A percentile compares a stretch with the other conserved stretches of the same genome.
Evolutionary conservation across 2,888 invertebrate genomes (phyloP).

Genomic region (Rhorus exstirpatorius): DNA sequence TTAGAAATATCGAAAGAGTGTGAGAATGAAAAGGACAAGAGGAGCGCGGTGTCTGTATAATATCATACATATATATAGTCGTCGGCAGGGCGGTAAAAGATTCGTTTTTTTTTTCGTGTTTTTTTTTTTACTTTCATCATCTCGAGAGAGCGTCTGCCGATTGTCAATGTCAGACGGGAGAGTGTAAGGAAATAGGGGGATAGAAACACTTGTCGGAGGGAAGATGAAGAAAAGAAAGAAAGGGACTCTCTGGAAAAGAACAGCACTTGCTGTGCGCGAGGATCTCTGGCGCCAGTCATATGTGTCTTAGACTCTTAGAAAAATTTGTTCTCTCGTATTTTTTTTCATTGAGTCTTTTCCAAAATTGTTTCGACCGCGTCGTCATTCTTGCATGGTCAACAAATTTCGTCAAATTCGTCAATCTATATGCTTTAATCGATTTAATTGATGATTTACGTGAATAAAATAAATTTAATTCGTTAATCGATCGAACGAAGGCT

Average conservation of each 20-base stretch:
- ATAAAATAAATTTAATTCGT: no score
- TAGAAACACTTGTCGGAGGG: constrained; percentile 33
- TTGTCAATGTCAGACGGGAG: constrained; percentile 42
- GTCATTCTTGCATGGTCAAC: no score
- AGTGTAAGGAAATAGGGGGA: neutral
- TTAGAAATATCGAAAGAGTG: constrained; percentile 43
- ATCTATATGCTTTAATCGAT: no score
- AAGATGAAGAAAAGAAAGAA: constrained; percentile 2
- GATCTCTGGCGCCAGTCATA: constrained; percentile 11
- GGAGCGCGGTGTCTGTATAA: no score
- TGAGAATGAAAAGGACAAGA: neutral
- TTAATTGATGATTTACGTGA: no score
- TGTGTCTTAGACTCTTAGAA: constrained; percentile 3
- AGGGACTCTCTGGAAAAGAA: neutral
- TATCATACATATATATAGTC: no score
- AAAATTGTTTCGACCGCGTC: no score
- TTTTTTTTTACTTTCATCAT: constrained; percentile 26
- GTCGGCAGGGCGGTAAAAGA: neutral
- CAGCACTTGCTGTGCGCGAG: constrained; percentile 33
- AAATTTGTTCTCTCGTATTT: constrained; percentile 3
- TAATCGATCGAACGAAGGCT: no score
- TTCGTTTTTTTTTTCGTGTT: constrained; percentile 34
- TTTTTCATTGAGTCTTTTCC: neutral
- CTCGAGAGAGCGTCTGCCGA: constrained; percentile 51
- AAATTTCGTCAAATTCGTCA: no score